A percentile compares a stretch with the other conserved stretches of the same genome.
Conservation (phyloP, 1,140 invertebrate species). For the Sweltsa coloradensis region DNA sequence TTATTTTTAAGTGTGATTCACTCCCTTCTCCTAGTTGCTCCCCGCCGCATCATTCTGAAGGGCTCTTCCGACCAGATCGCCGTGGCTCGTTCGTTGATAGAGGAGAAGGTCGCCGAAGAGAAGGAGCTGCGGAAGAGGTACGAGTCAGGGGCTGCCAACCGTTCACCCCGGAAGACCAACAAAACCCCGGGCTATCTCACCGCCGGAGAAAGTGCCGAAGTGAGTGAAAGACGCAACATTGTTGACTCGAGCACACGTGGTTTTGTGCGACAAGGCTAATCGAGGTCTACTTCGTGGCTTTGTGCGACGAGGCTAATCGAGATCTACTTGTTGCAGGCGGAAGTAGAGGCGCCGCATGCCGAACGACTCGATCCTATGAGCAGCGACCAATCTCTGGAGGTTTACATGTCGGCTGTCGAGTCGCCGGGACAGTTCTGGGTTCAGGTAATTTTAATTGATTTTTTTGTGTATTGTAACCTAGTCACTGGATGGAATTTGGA, state of each 20-base stretch:
- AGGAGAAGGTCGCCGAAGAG: conserved; percentile 44
- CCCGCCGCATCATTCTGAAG: conserved; percentile 36
- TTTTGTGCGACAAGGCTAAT: too few relatives aligned
- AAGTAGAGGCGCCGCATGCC: not conserved
- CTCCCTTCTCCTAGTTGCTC: conserved; percentile 28
- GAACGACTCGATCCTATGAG: conserved; percentile 18
- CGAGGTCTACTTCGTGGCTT: too few relatives aligned
- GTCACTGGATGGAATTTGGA: too few relatives aligned
- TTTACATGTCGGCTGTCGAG: conserved; percentile 68
- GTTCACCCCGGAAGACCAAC: conserved; percentile 32
- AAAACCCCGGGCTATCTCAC: conserved; percentile 13
- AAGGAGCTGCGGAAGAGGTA: conserved; percentile 32
- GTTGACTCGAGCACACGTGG: not conserved
- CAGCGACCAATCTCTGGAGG: conserved; percentile 48
- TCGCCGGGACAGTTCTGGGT: conserved; percentile 74
- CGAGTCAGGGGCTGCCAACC: conserved; percentile 32
- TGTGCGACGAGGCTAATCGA: too few relatives aligned
- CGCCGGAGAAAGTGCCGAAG: not conserved
- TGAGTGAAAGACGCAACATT: not conserved
- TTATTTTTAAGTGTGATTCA: too few relatives aligned
- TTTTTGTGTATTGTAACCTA: too few relatives aligned
- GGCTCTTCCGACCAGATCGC: conserved; percentile 45
- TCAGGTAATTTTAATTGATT: conserved; percentile 41
- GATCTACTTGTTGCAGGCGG: conserved; percentile 2
- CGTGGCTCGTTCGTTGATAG: conserved; percentile 40